Conservation (phyloP, 2,888 invertebrate genomes). For the Asteroscopus sphinx region DNA sequence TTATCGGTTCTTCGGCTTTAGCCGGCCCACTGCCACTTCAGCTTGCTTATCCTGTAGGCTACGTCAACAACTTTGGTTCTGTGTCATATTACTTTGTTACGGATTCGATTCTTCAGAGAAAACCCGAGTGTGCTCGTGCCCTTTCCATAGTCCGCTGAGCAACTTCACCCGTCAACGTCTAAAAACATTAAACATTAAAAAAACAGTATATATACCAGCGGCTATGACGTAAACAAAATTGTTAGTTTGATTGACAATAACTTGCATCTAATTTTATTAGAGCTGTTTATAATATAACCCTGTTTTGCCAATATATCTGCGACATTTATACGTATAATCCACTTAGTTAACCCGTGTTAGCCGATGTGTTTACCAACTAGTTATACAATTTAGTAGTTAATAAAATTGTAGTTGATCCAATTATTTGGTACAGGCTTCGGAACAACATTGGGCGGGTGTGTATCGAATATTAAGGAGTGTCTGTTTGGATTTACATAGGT, state of each 20-base stretch:
- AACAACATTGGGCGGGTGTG: constrained; percentile 35
- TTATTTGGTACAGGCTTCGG: constrained; percentile 47
- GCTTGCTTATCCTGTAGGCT: constrained; percentile 1
- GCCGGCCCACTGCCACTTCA: no score
- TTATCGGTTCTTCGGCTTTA: no score
- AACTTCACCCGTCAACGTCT: no score
- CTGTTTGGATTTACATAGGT: constrained; percentile 32
- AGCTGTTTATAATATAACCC: background rate
- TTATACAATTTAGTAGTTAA: constrained; percentile 58
- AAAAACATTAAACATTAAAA: no score
- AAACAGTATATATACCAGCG: no score
- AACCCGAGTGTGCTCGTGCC: no score
- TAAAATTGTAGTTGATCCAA: constrained; percentile 54
- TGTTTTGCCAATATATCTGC: background rate
- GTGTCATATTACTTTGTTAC: no score
- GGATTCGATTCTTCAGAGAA: no score
- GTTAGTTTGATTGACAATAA: background rate
- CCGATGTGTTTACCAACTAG: constrained; percentile 51
- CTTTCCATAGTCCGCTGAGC: no score
- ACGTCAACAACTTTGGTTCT: no score
- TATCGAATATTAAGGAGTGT: constrained; percentile 50
- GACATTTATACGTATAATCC: constrained; percentile 36
- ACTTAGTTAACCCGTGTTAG: constrained; percentile 49
- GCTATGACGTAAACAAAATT: no score
- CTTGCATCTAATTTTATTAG: background rate